Percentiles rank a stretch among this genome's conserved stretches.
Conservation (phyloP, 2,888 invertebrate species). For the Dryomyza anilis region DNA sequence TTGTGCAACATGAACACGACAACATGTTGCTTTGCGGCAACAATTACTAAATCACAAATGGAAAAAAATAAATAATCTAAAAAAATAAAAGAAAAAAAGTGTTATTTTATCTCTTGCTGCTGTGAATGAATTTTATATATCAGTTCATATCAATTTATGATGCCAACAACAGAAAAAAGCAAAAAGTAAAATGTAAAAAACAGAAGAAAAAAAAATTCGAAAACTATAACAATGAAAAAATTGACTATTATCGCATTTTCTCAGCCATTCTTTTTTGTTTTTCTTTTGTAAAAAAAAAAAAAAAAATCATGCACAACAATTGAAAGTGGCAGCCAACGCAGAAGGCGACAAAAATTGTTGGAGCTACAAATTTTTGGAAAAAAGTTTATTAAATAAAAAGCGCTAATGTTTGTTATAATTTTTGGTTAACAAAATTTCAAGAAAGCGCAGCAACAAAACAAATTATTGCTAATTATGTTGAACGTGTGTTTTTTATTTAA, state of each 20-base stretch:
- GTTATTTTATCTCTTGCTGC: too few species aligned
- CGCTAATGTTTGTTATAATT: background rate
- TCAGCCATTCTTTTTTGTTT: conserved; percentile 3
- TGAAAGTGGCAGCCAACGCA: background rate
- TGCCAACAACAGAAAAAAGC: background rate
- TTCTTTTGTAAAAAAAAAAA: background rate
- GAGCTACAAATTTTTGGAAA: background rate
- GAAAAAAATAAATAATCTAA: too few species aligned
- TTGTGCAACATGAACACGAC: too few species aligned
- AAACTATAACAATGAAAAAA: background rate
- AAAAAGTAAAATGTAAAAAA: too few species aligned
- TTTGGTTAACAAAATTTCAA: background rate
- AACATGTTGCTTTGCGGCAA: too few species aligned
- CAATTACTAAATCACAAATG: too few species aligned
- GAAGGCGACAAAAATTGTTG: background rate
- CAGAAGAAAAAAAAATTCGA: background rate
- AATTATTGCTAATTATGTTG: background rate
- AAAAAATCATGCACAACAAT: background rate
- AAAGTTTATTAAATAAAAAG: background rate
- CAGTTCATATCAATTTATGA: too few species aligned
- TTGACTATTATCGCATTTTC: conserved; percentile 4
- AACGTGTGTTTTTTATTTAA: too few species aligned
- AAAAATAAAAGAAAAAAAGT: too few species aligned
- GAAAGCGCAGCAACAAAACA: background rate
- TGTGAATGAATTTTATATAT: too few species aligned